Evolutionary conservation across 2,113 vertebrate species (phyloP).

Genomic region (Capra hircus): DNA sequence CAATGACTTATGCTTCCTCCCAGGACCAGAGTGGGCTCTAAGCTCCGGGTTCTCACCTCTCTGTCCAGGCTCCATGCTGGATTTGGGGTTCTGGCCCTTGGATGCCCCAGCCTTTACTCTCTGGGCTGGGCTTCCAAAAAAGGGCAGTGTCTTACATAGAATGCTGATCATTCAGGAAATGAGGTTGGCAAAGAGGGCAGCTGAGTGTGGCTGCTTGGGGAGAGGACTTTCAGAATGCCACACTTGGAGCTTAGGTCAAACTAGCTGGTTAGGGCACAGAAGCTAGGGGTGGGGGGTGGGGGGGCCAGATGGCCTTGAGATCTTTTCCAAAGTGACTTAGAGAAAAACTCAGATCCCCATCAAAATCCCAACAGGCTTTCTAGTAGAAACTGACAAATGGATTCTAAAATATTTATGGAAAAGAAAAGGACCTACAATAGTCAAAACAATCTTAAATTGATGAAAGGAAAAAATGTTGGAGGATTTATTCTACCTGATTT

Average conservation of each 20-base stretch:
- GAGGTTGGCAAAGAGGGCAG: neutral
- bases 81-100: neutral
- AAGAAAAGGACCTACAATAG: neutral
- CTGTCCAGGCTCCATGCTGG: neutral
- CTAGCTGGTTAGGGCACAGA: neutral
- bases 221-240: neutral
- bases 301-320: neutral
- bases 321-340: neutral
- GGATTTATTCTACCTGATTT: neutral
- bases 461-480: neutral
- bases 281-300: rapidly evolving
- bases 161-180: neutral
- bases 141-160: neutral
- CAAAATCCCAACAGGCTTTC: neutral
- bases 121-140: neutral
- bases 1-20: neutral
- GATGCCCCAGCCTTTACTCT: neutral
- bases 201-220: neutral
- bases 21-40: neutral
- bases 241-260: neutral
- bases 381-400: neutral
- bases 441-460: neutral
- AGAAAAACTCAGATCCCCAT: neutral
- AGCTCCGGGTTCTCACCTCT: neutral
- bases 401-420: constrained; percentile 15